Conservation (phyloP, 2,797 vertebrate species). For the Ara ararauna region DNA sequence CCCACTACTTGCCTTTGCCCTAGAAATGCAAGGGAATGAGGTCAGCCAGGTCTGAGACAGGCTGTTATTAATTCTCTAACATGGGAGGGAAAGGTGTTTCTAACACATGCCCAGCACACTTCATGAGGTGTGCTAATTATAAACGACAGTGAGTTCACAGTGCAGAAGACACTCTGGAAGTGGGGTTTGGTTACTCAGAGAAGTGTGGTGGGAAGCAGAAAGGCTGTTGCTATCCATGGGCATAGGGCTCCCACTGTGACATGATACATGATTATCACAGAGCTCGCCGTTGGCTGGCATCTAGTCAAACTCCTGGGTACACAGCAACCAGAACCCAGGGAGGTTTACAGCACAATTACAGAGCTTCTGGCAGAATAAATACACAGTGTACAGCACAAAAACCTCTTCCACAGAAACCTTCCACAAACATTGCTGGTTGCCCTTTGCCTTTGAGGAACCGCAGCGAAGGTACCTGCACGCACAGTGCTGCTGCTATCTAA, state of each 20-base stretch:
- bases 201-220: background rate
- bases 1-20: background rate
- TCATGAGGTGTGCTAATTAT: background rate
- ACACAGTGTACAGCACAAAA: background rate
- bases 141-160: background rate
- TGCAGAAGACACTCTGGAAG: background rate
- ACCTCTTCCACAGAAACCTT: background rate
- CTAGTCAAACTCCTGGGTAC: background rate
- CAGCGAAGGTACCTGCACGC: background rate
- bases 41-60: background rate
- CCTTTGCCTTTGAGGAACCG: rapidly evolving
- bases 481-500: background rate
- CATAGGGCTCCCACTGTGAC: rapidly evolving
- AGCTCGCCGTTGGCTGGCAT: background rate
- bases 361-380: conserved; percentile 5
- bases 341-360: conserved; percentile 4
- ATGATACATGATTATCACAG: background rate
- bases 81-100: background rate
- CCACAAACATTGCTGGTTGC: background rate
- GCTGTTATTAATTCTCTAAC: background rate
- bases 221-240: background rate
- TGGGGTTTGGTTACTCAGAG: background rate
- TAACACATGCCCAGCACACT: background rate
- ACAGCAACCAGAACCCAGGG: conserved; percentile 10
- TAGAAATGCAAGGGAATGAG: background rate